Evolutionary conservation across 2,113 vertebrate genomes (phyloP).

Genomic region (Microtus richardsoni): DNA sequence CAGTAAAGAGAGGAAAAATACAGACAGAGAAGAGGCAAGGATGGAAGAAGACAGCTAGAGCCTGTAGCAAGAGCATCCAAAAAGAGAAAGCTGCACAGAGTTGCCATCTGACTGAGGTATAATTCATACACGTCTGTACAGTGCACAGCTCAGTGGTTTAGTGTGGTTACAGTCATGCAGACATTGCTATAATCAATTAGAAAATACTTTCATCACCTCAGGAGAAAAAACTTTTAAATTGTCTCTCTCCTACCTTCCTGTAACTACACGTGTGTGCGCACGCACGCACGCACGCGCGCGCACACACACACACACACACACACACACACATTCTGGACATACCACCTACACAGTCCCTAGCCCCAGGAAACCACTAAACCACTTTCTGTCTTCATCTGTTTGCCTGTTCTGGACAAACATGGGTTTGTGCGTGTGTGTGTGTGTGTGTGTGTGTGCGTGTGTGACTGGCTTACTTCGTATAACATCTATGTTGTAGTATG

Average conservation of each 20-base stretch:
- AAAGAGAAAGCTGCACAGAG: neutral
- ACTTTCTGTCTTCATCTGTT: neutral
- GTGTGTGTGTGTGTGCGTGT: too few species aligned
- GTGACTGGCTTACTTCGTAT: neutral
- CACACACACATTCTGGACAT: neutral
- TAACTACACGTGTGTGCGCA: neutral
- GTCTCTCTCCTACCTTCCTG: neutral
- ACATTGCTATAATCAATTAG: neutral
- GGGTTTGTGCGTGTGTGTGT: too few species aligned
- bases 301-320: neutral
- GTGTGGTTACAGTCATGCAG: neutral
- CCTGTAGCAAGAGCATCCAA: neutral
- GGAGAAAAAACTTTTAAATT: neutral
- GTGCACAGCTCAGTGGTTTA: neutral
- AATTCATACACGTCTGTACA: neutral
- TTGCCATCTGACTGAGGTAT: neutral
- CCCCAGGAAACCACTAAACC: neutral
- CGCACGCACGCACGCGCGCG: too few species aligned
- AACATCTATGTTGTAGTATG: neutral
- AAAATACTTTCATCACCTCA: conserved; percentile 2
- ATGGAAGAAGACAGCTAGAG: neutral
- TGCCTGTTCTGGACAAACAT: neutral
- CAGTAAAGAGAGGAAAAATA: neutral
- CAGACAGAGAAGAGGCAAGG: neutral
- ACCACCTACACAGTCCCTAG: neutral